Evolutionary conservation across 1,140 invertebrate genomes (phyloP), one percentile per base, ranked within the genome.

Genomic region (Geopemphigus sp.): DNA sequence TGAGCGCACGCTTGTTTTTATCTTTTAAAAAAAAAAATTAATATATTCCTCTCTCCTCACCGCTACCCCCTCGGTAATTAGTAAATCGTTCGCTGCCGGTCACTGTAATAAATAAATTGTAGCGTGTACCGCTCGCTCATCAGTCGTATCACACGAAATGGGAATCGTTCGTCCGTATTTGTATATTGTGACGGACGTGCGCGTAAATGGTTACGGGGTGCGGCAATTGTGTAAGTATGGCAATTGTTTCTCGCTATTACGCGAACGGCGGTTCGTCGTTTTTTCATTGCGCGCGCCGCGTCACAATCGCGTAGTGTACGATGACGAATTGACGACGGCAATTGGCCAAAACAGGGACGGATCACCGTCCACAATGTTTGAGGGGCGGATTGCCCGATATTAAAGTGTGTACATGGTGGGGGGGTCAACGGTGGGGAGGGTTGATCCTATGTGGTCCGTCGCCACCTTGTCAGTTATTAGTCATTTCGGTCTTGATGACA

Each of bases 301-400:
- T 74, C 53, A 72, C 68, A 54, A 14, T 12, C 53, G 50, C 15
- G 29, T 54, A 45, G 4, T 22, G 32, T 11, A 39, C 32, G 32
- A 39, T 39, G 32, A 39, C 19, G 72, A 14, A 29, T 26, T 22
- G 17, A 47, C 32, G 26, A 56, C 29, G 50, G 19, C 70, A 24
- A n/a, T 59, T 56, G 22, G 54, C 73, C 73, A 45, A 45, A 74
- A 76, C 29, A 61, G 54, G 26, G 66, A 76, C 73, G 73, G 10
- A 17, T 45, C 39, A n/a, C 32, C 12, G 39, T 47, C 39, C 39
- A 26, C 22, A 39, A 6, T 50, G 19, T 68, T 26, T 22, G 66
- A 26, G 66, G 14, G 64, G 17, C 59, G 59, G 15, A 15, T 5
- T 22, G 6, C 15, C 59, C 1, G 29, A 39, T 39, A 19, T 14